Conservation (phyloP, 2,113 vertebrate species). For the Haplochromis vanheusdeni region DNA sequence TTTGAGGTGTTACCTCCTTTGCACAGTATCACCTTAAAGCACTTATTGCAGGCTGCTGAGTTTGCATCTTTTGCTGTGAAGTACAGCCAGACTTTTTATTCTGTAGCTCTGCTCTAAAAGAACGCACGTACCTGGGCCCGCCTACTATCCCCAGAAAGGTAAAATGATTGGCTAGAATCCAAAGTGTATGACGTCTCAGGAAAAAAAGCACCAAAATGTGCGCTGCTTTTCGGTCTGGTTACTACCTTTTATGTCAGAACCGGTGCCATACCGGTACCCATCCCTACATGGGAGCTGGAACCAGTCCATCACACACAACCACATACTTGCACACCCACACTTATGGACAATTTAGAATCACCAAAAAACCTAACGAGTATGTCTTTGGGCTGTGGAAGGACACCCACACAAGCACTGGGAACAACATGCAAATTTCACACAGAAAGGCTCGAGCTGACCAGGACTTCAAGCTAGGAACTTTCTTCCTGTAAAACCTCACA, state of each 20-base stretch:
- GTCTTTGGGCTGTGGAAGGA: background rate
- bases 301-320: background rate
- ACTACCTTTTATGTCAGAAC: background rate
- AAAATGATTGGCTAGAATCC: background rate
- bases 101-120: background rate
- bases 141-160: background rate
- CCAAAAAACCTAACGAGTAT: background rate
- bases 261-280: fast-evolving
- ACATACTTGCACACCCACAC: background rate
- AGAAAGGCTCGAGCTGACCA: background rate
- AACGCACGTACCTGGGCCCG: fast-evolving
- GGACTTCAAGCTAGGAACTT: background rate
- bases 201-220: background rate
- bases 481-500: background rate
- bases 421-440: background rate
- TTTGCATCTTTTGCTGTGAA: background rate
- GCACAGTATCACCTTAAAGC: background rate
- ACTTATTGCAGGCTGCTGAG: background rate
- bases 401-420: background rate
- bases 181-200: background rate
- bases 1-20: background rate
- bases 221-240: background rate
- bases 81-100: background rate
- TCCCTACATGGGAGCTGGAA: background rate
- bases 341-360: background rate